Evolutionary conservation across 2,113 vertebrate genomes (phyloP), one percentile per base, ranked within the genome.

Genomic region (Paradisaea rubra): DNA sequence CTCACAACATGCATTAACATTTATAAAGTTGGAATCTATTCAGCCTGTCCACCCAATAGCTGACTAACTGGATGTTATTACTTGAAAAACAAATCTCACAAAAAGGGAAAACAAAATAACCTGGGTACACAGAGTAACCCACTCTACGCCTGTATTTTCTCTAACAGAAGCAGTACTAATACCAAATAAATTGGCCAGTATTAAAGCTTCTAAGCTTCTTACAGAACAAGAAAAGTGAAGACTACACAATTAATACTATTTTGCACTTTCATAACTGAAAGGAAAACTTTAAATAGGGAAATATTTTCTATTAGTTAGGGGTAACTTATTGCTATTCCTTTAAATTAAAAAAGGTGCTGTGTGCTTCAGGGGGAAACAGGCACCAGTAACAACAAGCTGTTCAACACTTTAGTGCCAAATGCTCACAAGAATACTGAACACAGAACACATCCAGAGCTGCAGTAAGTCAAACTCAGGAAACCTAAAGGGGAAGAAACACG

Each of bases 361-460:
- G 83, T 66, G 73, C 94, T 96, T 92, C 68, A 21, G 71, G 87
- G 89, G 65, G 52, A 83, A 95, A 21, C 31, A 60, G 82, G 53
- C 74, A 96, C 72, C 83, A 91, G 80, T n/a, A 89, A 77, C 54
- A 94, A 91, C 86, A 91, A 95, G 83, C 83, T 95, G 93, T 77
- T 94, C 81, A 68, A 53, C 85, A 35, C 69, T 88, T 84, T 8
- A 33, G 52, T 95, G 88, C 93, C 86, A 96, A 94, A 65, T 14
- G 50, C 92, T 92, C 71, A 41, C 80, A 84, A 79, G 79, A 84
- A 60, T 20, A 37, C 44, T 7, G 49, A 74, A 68, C 42, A 24
- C 35, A 60, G 35, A 84, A 72, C 9, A 86, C 50, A 65, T 69
- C 72, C 64, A 63, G 72, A 89, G 60, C 69, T 52, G 45, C 17